phyloP scores from a whole-genome alignment of 2,888 invertebrate genomes.

The Eustalomyia histrio region DNA sequence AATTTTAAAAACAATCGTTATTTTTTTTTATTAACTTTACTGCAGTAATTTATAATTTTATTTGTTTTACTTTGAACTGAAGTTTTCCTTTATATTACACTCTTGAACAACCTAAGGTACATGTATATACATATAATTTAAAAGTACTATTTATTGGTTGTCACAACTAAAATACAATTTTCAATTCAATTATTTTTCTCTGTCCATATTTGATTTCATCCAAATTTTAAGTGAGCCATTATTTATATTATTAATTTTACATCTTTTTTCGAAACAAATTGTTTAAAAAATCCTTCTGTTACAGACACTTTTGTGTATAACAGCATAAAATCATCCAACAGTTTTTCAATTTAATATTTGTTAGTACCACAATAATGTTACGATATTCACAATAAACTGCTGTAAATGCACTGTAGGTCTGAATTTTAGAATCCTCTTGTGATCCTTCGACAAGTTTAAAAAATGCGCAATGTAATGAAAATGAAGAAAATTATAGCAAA shows the following conservation, averaged over 20 bases:
- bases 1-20: not conserved
- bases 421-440: not conserved
- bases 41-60: conserved; percentile 3
- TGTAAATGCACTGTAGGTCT: not conserved
- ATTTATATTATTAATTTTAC: too few species aligned
- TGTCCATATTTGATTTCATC: too few species aligned
- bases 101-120: too few species aligned
- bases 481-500: too few species aligned
- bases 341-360: not conserved
- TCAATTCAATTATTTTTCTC: too few species aligned
- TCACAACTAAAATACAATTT: too few species aligned
- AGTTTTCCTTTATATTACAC: too few species aligned
- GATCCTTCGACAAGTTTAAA: too few species aligned
- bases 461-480: too few species aligned
- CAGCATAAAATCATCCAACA: not conserved
- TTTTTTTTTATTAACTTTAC: not conserved
- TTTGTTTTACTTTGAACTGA: not conserved
- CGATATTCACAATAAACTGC: not conserved
- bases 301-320: not conserved
- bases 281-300: not conserved
- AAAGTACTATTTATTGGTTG: too few species aligned
- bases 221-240: too few species aligned
- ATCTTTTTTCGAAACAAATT: not conserved
- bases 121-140: too few species aligned
- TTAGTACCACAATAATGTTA: not conserved